Evolutionary conservation across 2,113 vertebrate genomes (phyloP), one percentile per base, ranked within the genome.

Genomic region (Tychaedon coryphoeus): DNA sequence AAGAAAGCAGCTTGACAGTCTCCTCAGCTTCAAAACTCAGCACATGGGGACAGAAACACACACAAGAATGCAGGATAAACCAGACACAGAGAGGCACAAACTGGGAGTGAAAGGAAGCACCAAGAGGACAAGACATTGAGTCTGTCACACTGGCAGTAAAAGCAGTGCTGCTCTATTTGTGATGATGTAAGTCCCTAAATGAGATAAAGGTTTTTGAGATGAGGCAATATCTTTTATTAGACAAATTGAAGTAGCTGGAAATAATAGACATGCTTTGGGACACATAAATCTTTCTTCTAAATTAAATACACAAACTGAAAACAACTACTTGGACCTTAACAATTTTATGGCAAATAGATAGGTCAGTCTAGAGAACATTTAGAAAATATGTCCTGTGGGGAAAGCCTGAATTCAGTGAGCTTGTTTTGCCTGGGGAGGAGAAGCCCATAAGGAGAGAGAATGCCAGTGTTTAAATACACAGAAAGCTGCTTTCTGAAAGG

Each of bases 261-360:
- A 62, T 70, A 81, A 87, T 0, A 71, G 61, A n/a, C 34, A 71
- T 54, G 71, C n/a, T 79, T 93, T n/a, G 8, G 58, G 67, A 56
- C 40, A 79, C 15, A 23, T 40, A 48, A 69, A 75, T 75, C 53
- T 61, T 81, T 60, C 70, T 88, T 78, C 57, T 25, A 56, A 72
- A 92, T 71, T 47, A 93, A 92, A 93, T 40, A 75, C 8, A 72
- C n/a, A 51, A 71, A 58, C 40, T 36, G 71, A 69, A 79, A 92
- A 72, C 83, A 90, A 53, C 75, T 51, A 72, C 62, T 65, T 64
- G 28, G 50, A 67, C 28, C 67, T 56, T 51, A 79, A 54, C 14
- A 25, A 34, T 56, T 73, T 73, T 36, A 73, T 9, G 50, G 48
- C 16, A 51, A 64, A 67, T 17, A 64, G 40, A 23, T 60, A 50